Conservation (phyloP, 2,113 vertebrate species). For the Centropristis striata region DNA sequence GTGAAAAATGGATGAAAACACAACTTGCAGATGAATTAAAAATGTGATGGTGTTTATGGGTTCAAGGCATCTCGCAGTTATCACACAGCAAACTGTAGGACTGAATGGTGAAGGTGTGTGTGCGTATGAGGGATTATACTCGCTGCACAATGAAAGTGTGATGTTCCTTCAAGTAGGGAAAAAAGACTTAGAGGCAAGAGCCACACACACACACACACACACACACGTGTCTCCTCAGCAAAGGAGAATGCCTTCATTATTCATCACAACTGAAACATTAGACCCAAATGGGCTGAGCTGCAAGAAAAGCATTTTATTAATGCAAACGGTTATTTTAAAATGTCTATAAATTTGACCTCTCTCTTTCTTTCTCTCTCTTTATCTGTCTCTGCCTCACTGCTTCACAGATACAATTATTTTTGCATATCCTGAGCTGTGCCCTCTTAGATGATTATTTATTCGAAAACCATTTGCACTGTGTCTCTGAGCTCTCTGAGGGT, state of each 20-base stretch:
- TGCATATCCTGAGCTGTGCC: not conserved
- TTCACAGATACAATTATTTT: conserved; percentile 3
- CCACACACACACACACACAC: not conserved
- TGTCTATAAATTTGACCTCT: conserved; percentile 45
- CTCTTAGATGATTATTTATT: conserved; percentile 19
- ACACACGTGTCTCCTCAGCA: not conserved
- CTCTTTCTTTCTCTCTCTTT: conserved; percentile 13
- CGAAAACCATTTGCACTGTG: not conserved
- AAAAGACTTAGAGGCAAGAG: not conserved
- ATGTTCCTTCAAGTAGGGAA: not conserved
- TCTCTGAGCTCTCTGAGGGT: not conserved
- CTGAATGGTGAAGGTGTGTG: not conserved
- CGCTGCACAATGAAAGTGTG: not conserved
- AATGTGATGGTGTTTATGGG: not conserved
- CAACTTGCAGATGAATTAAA: not conserved
- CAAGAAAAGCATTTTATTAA: conserved; percentile 70
- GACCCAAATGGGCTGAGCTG: conserved; percentile 40
- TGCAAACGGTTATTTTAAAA: conserved; percentile 63
- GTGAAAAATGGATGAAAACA: conserved; percentile 11
- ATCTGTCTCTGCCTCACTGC: not conserved
- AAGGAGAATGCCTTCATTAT: conserved; percentile 60
- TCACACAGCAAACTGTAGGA: not conserved
- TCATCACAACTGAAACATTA: conserved; percentile 63
- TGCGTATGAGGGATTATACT: not conserved
- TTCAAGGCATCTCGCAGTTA: not conserved